Conservation (phyloP, 35 echinoderm and acorn worm species). For the Apostichopus californicus region DNA sequence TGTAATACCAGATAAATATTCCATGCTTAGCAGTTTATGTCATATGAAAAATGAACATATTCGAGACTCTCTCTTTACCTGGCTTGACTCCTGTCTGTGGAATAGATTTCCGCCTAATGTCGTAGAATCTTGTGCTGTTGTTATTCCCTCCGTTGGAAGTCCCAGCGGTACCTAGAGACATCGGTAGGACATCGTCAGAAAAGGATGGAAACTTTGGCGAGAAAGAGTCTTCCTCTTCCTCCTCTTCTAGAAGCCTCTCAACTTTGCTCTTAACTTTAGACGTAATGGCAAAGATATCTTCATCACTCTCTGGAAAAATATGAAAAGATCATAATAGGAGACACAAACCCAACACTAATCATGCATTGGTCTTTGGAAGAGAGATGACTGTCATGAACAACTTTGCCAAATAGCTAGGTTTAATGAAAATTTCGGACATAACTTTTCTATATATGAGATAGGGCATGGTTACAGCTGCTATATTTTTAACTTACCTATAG, state of each 20-base stretch:
- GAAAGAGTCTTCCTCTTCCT: conserved; percentile 34
- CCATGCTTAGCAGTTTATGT: too few relatives aligned
- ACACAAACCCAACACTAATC: neutral
- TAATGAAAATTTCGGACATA: too few relatives aligned
- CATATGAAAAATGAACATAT: too few relatives aligned
- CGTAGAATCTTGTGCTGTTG: neutral
- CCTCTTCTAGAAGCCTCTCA: conserved; percentile 19
- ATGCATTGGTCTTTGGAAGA: neutral
- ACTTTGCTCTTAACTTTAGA: conserved; percentile 31
- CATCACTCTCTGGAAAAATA: conserved; percentile 41
- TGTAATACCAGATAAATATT: too few relatives aligned
- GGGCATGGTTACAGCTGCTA: too few relatives aligned
- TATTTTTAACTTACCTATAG: too few relatives aligned
- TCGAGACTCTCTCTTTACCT: neutral
- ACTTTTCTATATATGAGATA: too few relatives aligned
- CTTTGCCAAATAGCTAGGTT: too few relatives aligned
- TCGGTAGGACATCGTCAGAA: neutral
- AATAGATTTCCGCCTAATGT: conserved; percentile 3
- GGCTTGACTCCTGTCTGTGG: neutral
- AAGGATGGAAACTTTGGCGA: neutral
- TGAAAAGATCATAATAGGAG: neutral
- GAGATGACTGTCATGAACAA: neutral
- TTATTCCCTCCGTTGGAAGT: neutral
- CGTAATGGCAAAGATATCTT: conserved; percentile 48
- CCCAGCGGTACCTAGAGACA: neutral